These are phyloP conservation scores for Cavia aperea DNA, from an alignment of 2,113 vertebrate species.

Conservation along the genomic window DNA sequence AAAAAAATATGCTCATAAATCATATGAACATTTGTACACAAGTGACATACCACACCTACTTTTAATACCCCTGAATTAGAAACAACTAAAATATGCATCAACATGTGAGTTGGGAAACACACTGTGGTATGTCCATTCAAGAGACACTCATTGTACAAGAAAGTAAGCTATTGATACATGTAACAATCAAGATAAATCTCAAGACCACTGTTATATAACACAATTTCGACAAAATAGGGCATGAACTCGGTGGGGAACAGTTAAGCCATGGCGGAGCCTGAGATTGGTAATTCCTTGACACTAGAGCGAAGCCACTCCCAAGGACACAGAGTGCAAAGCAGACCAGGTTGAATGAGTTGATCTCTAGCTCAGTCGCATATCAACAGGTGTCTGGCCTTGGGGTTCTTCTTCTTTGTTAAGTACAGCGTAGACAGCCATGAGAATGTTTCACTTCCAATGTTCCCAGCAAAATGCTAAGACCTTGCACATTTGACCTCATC, in stretches of 20 bases:
- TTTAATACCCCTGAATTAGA: not conserved
- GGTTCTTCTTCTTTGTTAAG: not conserved
- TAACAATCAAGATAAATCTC: not conserved
- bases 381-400: not conserved
- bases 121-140: not conserved
- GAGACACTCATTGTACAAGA: not conserved
- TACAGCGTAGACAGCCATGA: not conserved
- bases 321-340: no score
- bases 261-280: not conserved
- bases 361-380: not conserved
- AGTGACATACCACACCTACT: not conserved
- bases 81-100: not conserved
- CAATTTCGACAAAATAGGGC: not conserved
- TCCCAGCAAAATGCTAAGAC: not conserved
- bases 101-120: not conserved
- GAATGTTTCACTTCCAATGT: not conserved
- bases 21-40: not conserved
- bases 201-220: no score
- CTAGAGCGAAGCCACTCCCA: not conserved
- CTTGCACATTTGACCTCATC: not conserved
- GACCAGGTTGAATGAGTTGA: not conserved
- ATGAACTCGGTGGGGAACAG: not conserved
- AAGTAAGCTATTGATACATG: not conserved
- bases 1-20: not conserved
- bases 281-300: not conserved